Conservation (phyloP, 2,797 vertebrate genomes). For the Gila robusta region DNA sequence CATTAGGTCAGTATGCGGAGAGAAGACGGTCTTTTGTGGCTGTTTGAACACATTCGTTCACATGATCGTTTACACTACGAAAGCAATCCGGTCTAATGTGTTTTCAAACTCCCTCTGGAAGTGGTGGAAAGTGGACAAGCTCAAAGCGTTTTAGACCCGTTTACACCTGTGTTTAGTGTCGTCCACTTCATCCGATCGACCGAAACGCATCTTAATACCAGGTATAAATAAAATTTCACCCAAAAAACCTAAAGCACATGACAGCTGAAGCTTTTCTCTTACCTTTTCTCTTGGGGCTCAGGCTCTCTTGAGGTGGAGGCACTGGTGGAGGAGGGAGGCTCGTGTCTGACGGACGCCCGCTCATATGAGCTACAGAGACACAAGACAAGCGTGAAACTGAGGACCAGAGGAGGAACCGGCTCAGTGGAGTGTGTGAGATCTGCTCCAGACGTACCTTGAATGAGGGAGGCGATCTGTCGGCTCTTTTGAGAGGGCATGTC, state of each 20-base stretch:
- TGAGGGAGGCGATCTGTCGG: conserved; percentile 90
- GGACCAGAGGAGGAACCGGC: not conserved
- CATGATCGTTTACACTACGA: too few species aligned
- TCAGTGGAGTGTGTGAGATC: not conserved
- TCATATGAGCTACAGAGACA: conserved; percentile 75
- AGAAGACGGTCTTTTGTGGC: too few species aligned
- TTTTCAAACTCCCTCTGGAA: too few species aligned
- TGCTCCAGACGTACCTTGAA: conserved; percentile 81
- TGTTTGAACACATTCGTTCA: too few species aligned
- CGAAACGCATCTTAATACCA: not conserved
- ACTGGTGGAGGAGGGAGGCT: conserved; percentile 79
- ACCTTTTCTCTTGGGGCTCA: conserved; percentile 77
- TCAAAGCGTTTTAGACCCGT: too few species aligned
- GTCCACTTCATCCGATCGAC: not conserved
- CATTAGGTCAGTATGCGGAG: too few species aligned
- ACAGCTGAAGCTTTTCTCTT: not conserved
- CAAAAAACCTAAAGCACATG: not conserved
- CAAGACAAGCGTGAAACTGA: not conserved
- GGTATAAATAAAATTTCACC: not conserved
- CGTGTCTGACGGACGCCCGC: conserved; percentile 74
- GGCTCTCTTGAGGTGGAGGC: conserved; percentile 77
- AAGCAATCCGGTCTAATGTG: too few species aligned
- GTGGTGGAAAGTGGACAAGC: too few species aligned
- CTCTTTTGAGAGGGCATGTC: conserved; percentile 98
- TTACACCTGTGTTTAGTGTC: too few species aligned